Evolutionary conservation across 1,140 invertebrate genomes (phyloP).

Genomic region (Diabrotica virgifera): DNA sequence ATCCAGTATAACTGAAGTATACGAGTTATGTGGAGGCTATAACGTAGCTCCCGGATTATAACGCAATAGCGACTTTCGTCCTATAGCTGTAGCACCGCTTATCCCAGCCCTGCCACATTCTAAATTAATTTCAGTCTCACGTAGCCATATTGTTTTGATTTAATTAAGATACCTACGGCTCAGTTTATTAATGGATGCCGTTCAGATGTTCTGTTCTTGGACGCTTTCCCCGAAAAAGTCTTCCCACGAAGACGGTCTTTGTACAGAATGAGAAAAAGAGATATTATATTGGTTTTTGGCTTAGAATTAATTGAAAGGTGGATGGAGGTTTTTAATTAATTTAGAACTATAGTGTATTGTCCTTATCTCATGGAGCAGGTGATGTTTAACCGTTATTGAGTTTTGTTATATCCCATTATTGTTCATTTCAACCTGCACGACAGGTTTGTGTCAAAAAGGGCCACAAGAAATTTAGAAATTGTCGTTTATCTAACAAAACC

Average conservation of each 20-base stretch:
- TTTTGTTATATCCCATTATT: too few relatives aligned
- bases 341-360: not conserved
- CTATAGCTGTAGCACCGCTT: not conserved
- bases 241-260: not conserved
- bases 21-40: too few relatives aligned
- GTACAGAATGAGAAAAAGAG: not conserved
- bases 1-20: too few relatives aligned
- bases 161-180: slow-evolving; percentile 43
- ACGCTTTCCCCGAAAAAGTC: not conserved
- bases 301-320: slow-evolving; percentile 3
- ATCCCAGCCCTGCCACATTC: slow-evolving; percentile 21
- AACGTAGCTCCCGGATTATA: too few relatives aligned
- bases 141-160: slow-evolving; percentile 45
- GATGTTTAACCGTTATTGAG: too few relatives aligned
- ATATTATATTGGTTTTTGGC: slow-evolving; percentile 1
- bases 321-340: slow-evolving; percentile 1
- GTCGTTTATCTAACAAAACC: too few relatives aligned
- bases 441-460: too few relatives aligned
- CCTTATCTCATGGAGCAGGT: not conserved
- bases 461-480: too few relatives aligned
- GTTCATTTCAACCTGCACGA: too few relatives aligned
- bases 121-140: slow-evolving; percentile 43
- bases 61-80: too few relatives aligned
- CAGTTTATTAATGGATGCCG: slow-evolving; percentile 37
- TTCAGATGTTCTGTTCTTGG: slow-evolving; percentile 20